Evolutionary conservation across 2,797 vertebrate species (phyloP), one percentile per base, ranked within the genome.

Genomic region (Phoeniculus purpureus): DNA sequence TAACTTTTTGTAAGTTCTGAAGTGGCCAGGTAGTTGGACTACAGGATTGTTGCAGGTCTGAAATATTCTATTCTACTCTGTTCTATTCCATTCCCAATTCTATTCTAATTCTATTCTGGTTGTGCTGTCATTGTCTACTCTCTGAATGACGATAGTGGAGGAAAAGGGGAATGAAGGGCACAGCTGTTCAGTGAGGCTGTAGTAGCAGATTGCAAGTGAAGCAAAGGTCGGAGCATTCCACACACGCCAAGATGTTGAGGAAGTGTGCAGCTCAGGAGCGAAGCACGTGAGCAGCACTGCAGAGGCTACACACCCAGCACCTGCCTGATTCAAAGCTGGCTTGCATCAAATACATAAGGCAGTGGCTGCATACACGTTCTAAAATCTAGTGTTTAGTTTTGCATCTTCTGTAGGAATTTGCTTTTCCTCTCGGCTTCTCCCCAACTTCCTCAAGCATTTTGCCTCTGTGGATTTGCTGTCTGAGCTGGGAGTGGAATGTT

Each of bases 111-210:
- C n/a, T 16, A 23, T 4, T 21, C 48, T 15, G 16, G 16, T 23
- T n/a, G 67, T 62, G 5, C 27, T 54, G 16, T 51, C 22, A 3
- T 20, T 61, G 7, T 66, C 47, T 66, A 15, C 12, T 67, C 17
- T 70, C 26, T 76, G 61, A 82, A 50, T 67, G 32, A 52, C 34
- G 18, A 25, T 14, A 50, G n/a, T 2, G 1, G 7, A 3, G 26
- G 17, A 10, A 34, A 47, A 73, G 29, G 43, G 48, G 29, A 84
- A 37, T 10, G 43, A 74, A 73, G 25, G 15, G 7, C 55, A 32
- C 0, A 0, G 56, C 29, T 77, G 29, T 15, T 81, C 23, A 21
- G 7, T 34, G 52, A 55, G 15, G 25, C n/a, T 1, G 3, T 47
- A 29, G 51, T 52, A 74, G 72, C 50, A 80, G 50, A 32, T 92